Base-by-base conservation (phyloP, 2,888 invertebrate genomes). In the Dolichomitus sp. region DNA sequence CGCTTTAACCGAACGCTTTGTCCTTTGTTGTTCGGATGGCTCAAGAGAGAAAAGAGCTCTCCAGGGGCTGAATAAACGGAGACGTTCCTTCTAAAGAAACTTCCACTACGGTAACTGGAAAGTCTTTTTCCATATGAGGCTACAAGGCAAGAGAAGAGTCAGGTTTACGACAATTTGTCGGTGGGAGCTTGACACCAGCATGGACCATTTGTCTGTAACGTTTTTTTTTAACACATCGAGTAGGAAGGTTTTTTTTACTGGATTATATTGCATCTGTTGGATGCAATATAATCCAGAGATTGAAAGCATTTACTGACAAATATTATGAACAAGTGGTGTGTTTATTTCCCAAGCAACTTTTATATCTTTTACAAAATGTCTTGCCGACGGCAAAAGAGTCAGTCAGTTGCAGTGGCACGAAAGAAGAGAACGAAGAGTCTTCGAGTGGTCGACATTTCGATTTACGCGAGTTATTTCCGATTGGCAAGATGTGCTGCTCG, bases 391-490 rank as follows among this genome's bases (percentile, higher is more conserved):
- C 14, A 14, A 42, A 12, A 50, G 76, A 69, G 50, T 48, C 57
- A 69, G 50, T 48, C 57, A 17, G 33, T 33, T 17, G 57, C 59
- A 23, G 30, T 48, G 40, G 50, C 17, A 27, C 11, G 40, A n/a
- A 40, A 37, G 42, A 54, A 30, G 37, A 54, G 50, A 57, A 63
- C 23, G 40, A 23, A 12, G 40, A 59, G 37, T 17, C 45, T 61
- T 17, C 30, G 45, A 33, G 57, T 57, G 45, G 40, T 57, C 70
- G 70, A 76, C 70, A 65, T 70, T 80, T 70, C 69, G 73, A 69
- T 77, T 81, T 72, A 68, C 61, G 37, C 42, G 42, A 76, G 61
- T 59, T 77, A 75, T 65, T 70, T 73, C 48, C 42, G 57, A 65
- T 59, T 68, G 70, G 37, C 65, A 5, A 40, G 48, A 30, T 45